phyloP scores from a whole-genome alignment of 2,113 vertebrate species.

The Dicentrarchus labrax region DNA sequence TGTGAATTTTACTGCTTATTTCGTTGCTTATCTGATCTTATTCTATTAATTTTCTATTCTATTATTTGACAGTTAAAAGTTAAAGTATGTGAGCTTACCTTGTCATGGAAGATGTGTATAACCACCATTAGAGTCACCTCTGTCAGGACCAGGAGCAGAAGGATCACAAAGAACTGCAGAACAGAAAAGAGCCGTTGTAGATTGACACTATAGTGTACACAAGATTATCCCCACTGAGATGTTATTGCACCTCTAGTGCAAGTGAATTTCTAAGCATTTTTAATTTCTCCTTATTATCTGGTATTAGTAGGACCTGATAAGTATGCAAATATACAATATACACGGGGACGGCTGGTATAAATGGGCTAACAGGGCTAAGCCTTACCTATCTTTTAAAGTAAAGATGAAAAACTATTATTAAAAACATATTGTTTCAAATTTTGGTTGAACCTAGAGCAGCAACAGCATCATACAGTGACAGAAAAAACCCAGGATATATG shows the following conservation, averaged over 20 bases:
- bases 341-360: too few relatives aligned
- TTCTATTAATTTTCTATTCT: background rate
- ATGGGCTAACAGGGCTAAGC: too few relatives aligned
- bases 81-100: conserved; percentile 77
- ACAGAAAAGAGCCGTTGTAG: background rate
- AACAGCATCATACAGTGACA: too few relatives aligned
- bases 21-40: background rate
- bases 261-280: too few relatives aligned
- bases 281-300: too few relatives aligned
- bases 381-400: too few relatives aligned
- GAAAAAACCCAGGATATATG: too few relatives aligned
- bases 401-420: too few relatives aligned
- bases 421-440: too few relatives aligned
- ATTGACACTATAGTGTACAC: background rate
- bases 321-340: too few relatives aligned
- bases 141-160: conserved; percentile 86
- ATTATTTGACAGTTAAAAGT: background rate
- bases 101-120: conserved; percentile 83
- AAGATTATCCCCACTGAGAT: background rate
- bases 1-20: background rate
- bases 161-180: conserved; percentile 88
- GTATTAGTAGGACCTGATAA: too few relatives aligned
- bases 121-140: conserved; percentile 83
- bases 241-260: background rate
- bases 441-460: too few relatives aligned